Conservation (phyloP, 2,113 vertebrate species). For the Rhea pennata region DNA sequence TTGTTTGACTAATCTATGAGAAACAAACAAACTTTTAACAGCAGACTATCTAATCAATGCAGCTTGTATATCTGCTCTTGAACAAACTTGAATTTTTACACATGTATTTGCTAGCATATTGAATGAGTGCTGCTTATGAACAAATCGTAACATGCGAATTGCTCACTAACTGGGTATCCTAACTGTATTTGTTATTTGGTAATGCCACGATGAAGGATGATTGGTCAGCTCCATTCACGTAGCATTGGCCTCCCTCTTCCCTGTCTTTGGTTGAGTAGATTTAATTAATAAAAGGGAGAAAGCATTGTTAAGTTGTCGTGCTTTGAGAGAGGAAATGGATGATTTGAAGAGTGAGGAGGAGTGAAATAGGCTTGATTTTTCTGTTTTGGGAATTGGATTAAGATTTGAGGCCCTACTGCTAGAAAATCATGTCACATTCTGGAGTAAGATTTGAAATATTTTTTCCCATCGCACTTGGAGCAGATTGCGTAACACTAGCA, state of each 20-base stretch:
- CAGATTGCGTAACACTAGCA: background rate
- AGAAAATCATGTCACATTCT: background rate
- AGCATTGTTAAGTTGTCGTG: background rate
- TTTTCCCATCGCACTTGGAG: background rate
- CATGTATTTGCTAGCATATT: background rate
- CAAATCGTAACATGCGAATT: conserved; percentile 12
- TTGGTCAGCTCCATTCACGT: background rate
- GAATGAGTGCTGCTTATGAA: background rate
- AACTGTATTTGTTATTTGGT: background rate
- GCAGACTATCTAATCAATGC: background rate
- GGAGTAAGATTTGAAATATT: background rate
- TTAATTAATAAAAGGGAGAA: background rate
- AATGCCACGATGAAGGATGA: background rate
- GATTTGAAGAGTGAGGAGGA: background rate
- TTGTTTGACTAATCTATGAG: background rate
- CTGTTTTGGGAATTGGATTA: background rate
- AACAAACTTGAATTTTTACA: conserved; percentile 33
- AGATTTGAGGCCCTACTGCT: background rate
- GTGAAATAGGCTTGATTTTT: background rate
- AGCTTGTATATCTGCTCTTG: background rate
- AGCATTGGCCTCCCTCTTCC: background rate
- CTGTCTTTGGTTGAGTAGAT: background rate
- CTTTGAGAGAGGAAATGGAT: background rate
- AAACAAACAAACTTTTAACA: conserved; percentile 30
- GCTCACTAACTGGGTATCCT: conserved; percentile 4